phyloP scores from a whole-genome alignment of 2,888 invertebrate genomes.

The Agrochola circellaris region DNA sequence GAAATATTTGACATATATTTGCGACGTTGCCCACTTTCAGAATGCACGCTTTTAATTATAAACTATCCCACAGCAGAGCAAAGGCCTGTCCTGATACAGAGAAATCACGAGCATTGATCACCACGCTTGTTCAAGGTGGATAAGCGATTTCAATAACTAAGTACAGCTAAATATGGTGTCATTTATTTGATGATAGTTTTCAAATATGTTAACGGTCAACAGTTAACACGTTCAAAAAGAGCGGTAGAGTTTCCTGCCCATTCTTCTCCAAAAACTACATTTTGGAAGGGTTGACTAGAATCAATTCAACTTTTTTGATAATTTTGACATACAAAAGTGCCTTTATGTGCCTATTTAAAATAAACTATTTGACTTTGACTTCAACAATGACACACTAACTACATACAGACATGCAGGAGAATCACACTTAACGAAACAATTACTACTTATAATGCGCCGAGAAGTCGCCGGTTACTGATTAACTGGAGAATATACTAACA shows the following conservation, averaged over 20 bases:
- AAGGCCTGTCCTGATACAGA: background rate
- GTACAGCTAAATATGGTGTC: background rate
- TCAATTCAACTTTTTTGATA: too few relatives aligned
- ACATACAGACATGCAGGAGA: constrained; percentile 19
- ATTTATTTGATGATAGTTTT: constrained; percentile 1
- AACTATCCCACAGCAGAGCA: background rate
- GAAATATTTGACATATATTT: too few relatives aligned
- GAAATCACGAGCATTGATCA: background rate
- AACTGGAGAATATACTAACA: constrained; percentile 12
- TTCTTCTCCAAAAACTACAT: too few relatives aligned
- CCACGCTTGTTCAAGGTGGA: background rate
- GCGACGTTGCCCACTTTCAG: too few relatives aligned
- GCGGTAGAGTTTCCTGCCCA: too few relatives aligned
- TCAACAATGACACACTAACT: constrained; percentile 17
- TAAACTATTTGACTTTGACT: too few relatives aligned
- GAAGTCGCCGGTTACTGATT: constrained; percentile 52
- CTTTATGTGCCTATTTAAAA: too few relatives aligned
- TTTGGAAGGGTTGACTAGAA: too few relatives aligned
- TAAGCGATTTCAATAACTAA: background rate
- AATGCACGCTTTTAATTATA: too few relatives aligned
- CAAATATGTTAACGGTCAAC: constrained; percentile 8
- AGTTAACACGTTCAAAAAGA: background rate
- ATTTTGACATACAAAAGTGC: too few relatives aligned
- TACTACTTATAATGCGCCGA: constrained; percentile 35
- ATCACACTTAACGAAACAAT: constrained; percentile 46